Base-by-base conservation (phyloP, 2,113 vertebrate genomes). In the Alces alces region DNA sequence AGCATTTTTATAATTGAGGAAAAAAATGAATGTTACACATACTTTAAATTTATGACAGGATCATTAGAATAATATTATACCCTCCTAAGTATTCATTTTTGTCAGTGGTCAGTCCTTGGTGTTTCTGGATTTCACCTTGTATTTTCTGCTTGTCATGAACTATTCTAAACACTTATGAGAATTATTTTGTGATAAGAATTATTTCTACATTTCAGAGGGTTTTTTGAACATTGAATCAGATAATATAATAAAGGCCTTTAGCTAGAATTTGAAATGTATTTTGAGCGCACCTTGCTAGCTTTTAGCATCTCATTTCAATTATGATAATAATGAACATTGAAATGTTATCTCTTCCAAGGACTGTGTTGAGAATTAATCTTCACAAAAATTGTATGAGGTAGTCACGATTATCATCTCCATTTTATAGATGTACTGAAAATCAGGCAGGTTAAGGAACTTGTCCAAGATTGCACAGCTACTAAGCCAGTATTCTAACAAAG, bases 321-420 rank as follows among this genome's bases (percentile, higher is more conserved):
- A 57, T 43, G 15, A 86, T 86, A 86, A 76, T 73, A 91, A 47
- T 58, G n/a, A 91, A 82, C 7, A 3, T 88, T 55, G n/a, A 10
- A 52, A 58, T 92, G n/a, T 88, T 87, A 5, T 92, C 47, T 88
- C 8, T 92, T 25, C 25, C 25, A 64, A 76, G 45, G 76, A 58
- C 45, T 78, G 23, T 96, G 7, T 93, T 93, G 76, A 88, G 39
- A 89, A 47, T 64, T 96, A 57, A 95, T 96, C 57, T 10, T 89
- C 47, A 78, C 14, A 61, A 36, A 84, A 73, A 28, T 87, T 87
- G 91, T 76, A 82, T 57, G 36, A 61, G 33, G n/a, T 88, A 84
- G 8, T 5, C 9, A 57, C 55, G 84, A n/a, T 87, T 36, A 61
- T 66, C 33, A 57, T 84, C 39, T 85, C 78, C 39, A 30, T 89